Evolutionary conservation across 1,140 invertebrate species (phyloP).

Genomic region (Plutomurus gul): DNA sequence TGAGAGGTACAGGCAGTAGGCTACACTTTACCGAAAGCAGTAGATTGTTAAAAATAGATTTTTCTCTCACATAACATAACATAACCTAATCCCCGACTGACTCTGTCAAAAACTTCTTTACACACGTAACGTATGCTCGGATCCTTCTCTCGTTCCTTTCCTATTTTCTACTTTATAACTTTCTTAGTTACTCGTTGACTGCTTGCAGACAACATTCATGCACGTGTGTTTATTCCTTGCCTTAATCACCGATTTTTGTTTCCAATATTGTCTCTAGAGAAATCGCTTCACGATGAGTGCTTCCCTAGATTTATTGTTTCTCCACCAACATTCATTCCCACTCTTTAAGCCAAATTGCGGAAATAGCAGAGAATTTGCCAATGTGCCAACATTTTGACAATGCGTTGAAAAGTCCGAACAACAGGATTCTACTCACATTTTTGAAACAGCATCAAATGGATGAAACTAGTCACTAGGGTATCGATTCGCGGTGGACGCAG

Average conservation of each 20-base stretch:
- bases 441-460: slow-evolving; percentile 30
- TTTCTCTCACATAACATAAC: slow-evolving; percentile 30
- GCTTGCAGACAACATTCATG: not conserved
- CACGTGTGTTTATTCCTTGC: slow-evolving; percentile 40
- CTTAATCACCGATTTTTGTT: slow-evolving; percentile 33
- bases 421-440: not conserved
- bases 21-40: slow-evolving; percentile 15
- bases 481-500: slow-evolving; percentile 33
- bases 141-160: not conserved
- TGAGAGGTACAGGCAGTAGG: not conserved
- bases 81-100: slow-evolving; percentile 39
- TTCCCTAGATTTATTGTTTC: slow-evolving; percentile 11
- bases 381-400: slow-evolving; percentile 26
- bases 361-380: not conserved
- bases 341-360: slow-evolving; percentile 26
- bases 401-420: not conserved
- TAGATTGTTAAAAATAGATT: slow-evolving; percentile 47
- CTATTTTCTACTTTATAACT: slow-evolving; percentile 4
- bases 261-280: slow-evolving; percentile 26
- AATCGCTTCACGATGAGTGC: slow-evolving; percentile 20
- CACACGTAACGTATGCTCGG: slow-evolving; percentile 12
- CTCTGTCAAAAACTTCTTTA: slow-evolving; percentile 44
- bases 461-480: slow-evolving; percentile 38
- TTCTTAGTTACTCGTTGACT: not conserved
- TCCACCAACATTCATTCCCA: slow-evolving; percentile 8